Evolutionary conservation across 2,888 invertebrate genomes (phyloP), one percentile per base, ranked within the genome.

Genomic region (Yponomeuta cagnagella): DNA sequence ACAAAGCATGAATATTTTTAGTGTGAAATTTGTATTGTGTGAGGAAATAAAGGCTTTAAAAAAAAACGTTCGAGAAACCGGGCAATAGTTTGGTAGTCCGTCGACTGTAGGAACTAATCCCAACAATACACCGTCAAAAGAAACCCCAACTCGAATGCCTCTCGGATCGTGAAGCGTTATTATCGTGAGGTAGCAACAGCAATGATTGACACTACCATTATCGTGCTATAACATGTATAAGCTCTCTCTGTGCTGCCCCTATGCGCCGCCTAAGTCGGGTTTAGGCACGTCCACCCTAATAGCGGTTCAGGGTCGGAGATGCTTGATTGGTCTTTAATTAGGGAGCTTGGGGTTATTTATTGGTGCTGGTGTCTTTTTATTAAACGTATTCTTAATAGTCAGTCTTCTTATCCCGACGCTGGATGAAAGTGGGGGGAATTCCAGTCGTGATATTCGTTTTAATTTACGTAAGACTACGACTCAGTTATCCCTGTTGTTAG

Each of bases 171-270:
- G 52, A 48, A 48, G 68, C 52, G 52, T 8, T n/a, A 63, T 33
- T 43, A 70, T 52, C 68, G 33, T 70, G 63, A 63, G 43, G 48
- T n/a, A 70, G 70, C 63, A 63, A 63, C 63, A 70, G 63, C 78
- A 79, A 77, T 84, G 86, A 86, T 83, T 86, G 87, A 82, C 87
- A 85, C 73, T 72, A 76, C 82, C 83, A 88, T 87, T 88, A 89
- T 83, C 84, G 78, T 76, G 4, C 75, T 70, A 78, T 77, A 80
- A 83, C 86, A 83, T 80, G 79, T 76, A 77, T 82, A 81, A 85
- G 81, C 84, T 81, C 78, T 76, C 74, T 73, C 74, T 75, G 74
- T 70, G 15, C 71, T n/a, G 33, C 69, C 70, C 72, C 52, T 58
- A 58, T 31, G 23, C 73, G 78, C 80, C 79, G 77, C 80, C 81